phyloP scores from a whole-genome alignment of 2,113 vertebrate genomes.

The Sula dactylatra region DNA sequence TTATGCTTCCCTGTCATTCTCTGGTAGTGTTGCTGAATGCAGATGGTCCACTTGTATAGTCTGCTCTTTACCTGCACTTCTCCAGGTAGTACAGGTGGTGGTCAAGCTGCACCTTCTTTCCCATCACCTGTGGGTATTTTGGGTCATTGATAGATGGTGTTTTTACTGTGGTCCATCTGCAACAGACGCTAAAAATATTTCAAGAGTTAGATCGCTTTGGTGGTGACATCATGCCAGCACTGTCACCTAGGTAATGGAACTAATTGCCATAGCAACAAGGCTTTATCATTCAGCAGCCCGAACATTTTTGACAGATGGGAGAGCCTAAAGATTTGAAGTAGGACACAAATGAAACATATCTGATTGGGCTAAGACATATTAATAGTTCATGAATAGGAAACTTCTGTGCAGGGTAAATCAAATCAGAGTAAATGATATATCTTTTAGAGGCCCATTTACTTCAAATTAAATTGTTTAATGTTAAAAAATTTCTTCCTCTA shows the following conservation, averaged over 20 bases:
- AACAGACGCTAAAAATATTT: conserved; percentile 58
- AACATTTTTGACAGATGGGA: conserved; percentile 69
- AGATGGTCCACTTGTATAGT: neutral
- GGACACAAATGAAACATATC: conserved; percentile 51
- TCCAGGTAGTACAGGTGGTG: neutral
- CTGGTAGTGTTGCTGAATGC: neutral
- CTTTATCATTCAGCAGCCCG: conserved; percentile 66
- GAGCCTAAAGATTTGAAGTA: conserved; percentile 61
- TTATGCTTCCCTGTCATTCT: neutral
- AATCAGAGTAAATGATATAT: neutral
- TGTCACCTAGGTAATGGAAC: conserved; percentile 78
- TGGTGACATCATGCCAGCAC: conserved; percentile 70
- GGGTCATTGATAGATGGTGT: neutral
- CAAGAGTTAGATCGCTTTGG: conserved; percentile 59
- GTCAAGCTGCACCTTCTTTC: neutral
- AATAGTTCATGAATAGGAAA: conserved; percentile 36
- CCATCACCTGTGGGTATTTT: neutral
- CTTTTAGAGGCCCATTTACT: conserved; percentile 6
- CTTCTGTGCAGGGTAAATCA: conserved; percentile 19
- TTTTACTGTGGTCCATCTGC: conserved; percentile 29
- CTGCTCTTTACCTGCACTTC: neutral
- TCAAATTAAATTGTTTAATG: conserved; percentile 10
- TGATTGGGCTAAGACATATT: conserved; percentile 36
- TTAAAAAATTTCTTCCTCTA: neutral
- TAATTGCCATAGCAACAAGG: conserved; percentile 79